phyloP scores from a whole-genome alignment of 2,113 vertebrate genomes.

The Chaetura pelagica region DNA sequence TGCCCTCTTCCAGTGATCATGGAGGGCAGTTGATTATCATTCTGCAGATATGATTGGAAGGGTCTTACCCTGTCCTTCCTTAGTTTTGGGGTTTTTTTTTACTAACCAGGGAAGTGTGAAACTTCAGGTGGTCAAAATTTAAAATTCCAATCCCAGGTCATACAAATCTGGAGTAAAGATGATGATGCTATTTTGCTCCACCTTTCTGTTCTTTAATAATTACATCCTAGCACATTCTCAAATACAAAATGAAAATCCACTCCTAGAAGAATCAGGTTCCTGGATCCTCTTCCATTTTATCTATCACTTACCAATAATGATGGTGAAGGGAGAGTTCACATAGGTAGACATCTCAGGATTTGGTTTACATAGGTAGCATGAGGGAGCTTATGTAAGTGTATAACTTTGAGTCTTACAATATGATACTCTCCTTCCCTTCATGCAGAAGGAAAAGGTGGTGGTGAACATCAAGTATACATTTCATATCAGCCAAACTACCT shows the following conservation, averaged over 20 bases:
- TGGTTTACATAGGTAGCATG: background rate
- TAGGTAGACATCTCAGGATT: background rate
- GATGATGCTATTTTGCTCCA: background rate
- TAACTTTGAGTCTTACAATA: background rate
- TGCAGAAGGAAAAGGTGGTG: background rate
- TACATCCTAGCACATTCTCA: background rate
- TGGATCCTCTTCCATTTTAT: background rate
- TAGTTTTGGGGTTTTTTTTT: background rate
- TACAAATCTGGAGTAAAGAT: background rate
- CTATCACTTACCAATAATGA: background rate
- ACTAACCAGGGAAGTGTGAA: background rate
- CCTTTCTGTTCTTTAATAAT: background rate
- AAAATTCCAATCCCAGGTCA: background rate
- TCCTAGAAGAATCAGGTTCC: background rate
- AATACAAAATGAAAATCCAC: background rate
- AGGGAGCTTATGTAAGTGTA: background rate
- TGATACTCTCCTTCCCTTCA: background rate
- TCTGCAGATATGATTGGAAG: background rate
- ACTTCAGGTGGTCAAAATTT: background rate
- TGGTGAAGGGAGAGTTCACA: background rate
- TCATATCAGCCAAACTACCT: background rate
- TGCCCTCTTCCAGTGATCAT: background rate
- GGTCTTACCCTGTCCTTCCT: accelerated
- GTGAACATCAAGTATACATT: background rate
- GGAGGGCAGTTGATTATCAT: background rate